These are phyloP conservation scores for Chelon labrosus DNA, from an alignment of 2,797 vertebrate species.

Conservation along the genomic window DNA sequence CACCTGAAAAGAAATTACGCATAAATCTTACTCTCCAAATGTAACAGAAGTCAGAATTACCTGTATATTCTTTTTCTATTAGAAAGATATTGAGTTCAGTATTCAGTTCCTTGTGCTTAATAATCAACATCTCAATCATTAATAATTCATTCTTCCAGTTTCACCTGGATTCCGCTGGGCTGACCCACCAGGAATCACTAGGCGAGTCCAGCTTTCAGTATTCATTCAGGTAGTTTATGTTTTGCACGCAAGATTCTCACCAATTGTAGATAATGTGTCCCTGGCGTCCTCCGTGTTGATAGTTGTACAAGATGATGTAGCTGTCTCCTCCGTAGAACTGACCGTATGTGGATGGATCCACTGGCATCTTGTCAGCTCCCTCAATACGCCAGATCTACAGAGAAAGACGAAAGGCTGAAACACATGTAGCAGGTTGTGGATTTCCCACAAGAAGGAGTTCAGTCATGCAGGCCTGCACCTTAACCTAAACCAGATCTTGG, in stretches of 20 bases:
- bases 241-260: constrained; percentile 72
- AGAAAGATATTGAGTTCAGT: no score
- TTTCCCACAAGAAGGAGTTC: no score
- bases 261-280: constrained; percentile 99
- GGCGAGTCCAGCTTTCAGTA: no score
- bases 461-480: no score
- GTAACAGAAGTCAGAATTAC: no score
- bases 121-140: background rate
- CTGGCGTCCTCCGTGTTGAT: constrained; percentile 87
- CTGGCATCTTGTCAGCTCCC: constrained; percentile 88
- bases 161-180: background rate
- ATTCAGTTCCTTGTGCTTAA: no score
- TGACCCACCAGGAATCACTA: no score
- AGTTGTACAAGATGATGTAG: constrained; percentile 96
- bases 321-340: constrained; percentile 99
- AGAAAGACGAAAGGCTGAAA: background rate
- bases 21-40: no score
- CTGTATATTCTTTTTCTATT: no score
- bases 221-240: no score
- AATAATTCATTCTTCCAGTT: background rate
- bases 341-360: constrained; percentile 88
- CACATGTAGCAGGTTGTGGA: background rate
- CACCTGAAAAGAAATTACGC: background rate
- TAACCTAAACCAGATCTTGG: no score
- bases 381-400: constrained; percentile 96